Base-by-base conservation (phyloP, 2,888 invertebrate genomes). In the Ornithoptera priamus region DNA sequence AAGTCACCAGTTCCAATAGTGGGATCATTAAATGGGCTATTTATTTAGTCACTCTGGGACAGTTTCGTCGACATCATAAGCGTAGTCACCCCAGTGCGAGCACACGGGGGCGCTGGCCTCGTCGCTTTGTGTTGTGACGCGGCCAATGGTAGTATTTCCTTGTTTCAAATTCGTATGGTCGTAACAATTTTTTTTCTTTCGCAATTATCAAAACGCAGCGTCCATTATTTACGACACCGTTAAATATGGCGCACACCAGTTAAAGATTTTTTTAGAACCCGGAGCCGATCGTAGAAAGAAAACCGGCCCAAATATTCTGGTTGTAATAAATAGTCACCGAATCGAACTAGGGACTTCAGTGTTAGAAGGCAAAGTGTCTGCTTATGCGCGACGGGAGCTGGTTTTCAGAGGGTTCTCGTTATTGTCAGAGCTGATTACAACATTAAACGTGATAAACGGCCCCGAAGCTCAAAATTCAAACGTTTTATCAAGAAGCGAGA, bases 71-170 rank as follows among this genome's bases (percentile, higher is more conserved):
- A 59, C 5, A 53, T 1, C 1, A 46, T 0, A 61, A 61, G 50
- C 15, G 2, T 67, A 46, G 67, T 53, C 64, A 63, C 63, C 60
- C 67, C 62, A 67, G n/a, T 22, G 22, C 8, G 74, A 74, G 73
- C 76, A 75, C 73, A 73, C 72, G 81, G 78, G 81, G 80, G 77
- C 81, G 81, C 79, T 82, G 85, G 83, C 85, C 84, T 80, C 77
- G 75, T 74, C 80, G 80, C 62, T 67, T 69, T 69, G 71, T 72
- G 73, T 72, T 73, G 71, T 76, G 77, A 74, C 75, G 73, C 73
- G 68, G 63, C 70, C 67, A 70, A 64, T 63, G 67, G 67, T 24
- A 71, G 72, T 73, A 72, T 75, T 72, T 68, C 62, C 68, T 67
- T 70, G 68, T 69, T 69, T 64, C 70, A 68, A 69, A 70, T 69